phyloP scores from a whole-genome alignment of 2,113 vertebrate species.

The Clupea harengus region DNA sequence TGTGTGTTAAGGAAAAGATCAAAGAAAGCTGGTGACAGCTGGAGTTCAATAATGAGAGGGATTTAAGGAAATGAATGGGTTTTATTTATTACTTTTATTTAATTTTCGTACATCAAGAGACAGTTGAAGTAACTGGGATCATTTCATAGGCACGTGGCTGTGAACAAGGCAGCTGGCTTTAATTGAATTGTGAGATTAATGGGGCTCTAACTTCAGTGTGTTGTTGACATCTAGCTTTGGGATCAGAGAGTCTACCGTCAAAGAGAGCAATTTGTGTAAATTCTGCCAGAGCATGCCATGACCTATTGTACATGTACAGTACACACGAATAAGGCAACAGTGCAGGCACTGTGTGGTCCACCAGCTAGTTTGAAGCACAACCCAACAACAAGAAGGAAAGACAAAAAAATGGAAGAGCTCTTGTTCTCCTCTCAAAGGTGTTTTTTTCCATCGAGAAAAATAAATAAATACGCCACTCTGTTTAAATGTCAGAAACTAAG shows the following conservation, averaged over 20 bases:
- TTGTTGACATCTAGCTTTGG: neutral
- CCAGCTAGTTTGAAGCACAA: too few species aligned
- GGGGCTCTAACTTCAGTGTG: neutral
- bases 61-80: neutral
- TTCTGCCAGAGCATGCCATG: too few species aligned
- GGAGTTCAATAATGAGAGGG: neutral
- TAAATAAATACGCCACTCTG: neutral
- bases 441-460: neutral
- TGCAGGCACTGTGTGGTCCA: too few species aligned
- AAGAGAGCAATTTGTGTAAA: too few species aligned
- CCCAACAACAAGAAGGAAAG: too few species aligned
- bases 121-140: neutral
- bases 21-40: neutral
- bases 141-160: neutral
- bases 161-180: neutral
- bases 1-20: neutral
- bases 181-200: neutral
- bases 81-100: neutral
- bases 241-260: neutral
- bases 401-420: too few species aligned
- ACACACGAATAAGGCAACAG: too few species aligned
- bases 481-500: conserved; percentile 34
- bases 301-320: too few species aligned
- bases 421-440: too few species aligned
- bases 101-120: neutral